Evolutionary conservation across 2,113 vertebrate genomes (phyloP).

Genomic region (Rhinolophus sinicus): DNA sequence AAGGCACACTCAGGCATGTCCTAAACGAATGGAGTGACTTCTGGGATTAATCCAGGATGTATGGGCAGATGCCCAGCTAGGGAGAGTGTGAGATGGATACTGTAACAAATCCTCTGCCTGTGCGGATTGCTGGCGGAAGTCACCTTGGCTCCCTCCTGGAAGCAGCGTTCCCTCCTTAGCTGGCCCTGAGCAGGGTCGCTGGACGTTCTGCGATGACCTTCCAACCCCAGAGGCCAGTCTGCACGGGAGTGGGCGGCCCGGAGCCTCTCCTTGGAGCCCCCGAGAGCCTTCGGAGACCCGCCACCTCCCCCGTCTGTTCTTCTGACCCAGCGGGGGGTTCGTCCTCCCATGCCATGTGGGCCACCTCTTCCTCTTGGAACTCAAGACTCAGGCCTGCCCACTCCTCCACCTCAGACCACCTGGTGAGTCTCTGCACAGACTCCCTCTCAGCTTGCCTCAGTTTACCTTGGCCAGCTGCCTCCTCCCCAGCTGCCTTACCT

Average conservation of each 20-base stretch:
- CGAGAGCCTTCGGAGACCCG: background rate
- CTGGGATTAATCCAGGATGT: conserved; percentile 40
- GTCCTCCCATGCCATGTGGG: background rate
- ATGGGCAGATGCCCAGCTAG: conserved; percentile 5
- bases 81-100: conserved; percentile 30
- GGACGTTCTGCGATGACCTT: background rate
- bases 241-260: background rate
- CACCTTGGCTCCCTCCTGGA: conserved; percentile 57
- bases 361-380: background rate
- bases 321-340: background rate
- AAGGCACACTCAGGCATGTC: conserved; percentile 55
- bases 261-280: conserved; percentile 57
- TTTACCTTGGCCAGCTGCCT: background rate
- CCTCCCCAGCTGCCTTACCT: background rate
- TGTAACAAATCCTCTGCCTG: conserved; percentile 62
- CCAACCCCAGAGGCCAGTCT: background rate
- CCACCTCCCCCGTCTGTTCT: background rate
- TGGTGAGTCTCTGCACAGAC: background rate
- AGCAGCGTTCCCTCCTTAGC: background rate
- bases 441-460: background rate
- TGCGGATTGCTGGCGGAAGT: conserved; percentile 44
- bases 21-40: conserved; percentile 72
- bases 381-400: background rate
- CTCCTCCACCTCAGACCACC: background rate
- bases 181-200: conserved; percentile 34